Evolutionary conservation across 2,797 vertebrate genomes (phyloP).

Genomic region (Pagetopsis macropterus): DNA sequence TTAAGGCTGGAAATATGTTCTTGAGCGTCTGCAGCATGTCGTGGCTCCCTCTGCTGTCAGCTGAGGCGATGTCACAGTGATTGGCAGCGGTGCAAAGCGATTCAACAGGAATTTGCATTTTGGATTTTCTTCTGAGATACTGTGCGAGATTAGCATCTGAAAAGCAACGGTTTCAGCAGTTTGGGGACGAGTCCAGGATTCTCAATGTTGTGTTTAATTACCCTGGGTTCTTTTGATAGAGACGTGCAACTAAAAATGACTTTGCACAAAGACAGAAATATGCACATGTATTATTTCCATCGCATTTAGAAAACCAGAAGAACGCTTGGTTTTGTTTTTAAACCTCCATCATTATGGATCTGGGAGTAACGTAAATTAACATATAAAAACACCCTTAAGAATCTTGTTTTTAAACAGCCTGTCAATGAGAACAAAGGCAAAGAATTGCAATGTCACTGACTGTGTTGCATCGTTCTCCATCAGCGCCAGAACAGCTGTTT

Average conservation of each 20-base stretch:
- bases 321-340: too few species aligned
- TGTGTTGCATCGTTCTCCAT: neutral
- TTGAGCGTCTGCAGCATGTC: conserved; percentile 9
- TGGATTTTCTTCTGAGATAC: neutral
- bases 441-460: neutral
- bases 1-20: conserved; percentile 31
- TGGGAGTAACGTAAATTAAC: too few species aligned
- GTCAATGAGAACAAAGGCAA: neutral
- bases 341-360: neutral
- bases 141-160: neutral
- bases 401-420: too few species aligned
- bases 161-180: neutral
- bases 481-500: neutral
- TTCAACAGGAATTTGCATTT: neutral
- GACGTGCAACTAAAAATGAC: neutral
- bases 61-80: conserved; percentile 1
- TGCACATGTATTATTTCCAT: neutral
- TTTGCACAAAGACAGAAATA: neutral
- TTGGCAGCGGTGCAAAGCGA: conserved; percentile 9
- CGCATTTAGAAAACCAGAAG: too few species aligned
- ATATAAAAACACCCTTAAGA: too few species aligned
- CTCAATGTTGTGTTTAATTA: neutral
- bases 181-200: neutral
- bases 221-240: neutral
- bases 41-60: conserved; percentile 52